Base-by-base conservation (phyloP, 2,888 invertebrate genomes). In the Microchrysa polita region DNA sequence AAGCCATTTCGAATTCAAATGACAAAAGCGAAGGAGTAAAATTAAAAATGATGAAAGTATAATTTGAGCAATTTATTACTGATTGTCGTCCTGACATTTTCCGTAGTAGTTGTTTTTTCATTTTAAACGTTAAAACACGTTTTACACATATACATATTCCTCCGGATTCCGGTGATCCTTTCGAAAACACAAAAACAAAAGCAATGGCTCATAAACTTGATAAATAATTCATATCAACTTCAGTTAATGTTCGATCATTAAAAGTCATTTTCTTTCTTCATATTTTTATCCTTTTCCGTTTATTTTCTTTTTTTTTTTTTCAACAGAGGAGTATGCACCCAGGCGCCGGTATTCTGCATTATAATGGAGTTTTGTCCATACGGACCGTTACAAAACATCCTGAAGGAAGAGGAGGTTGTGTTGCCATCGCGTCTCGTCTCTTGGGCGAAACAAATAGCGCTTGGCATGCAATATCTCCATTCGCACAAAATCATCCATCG, bases 291-390 rank as follows among this genome's bases (percentile, higher is more conserved):
- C n/a, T 23, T 34, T 55, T 18, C 23, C 67, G n/a, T 57, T 74
- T 84, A 79, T 34, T 65, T 77, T 61, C 61, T 55, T 71, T 72
- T 57, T 77, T 77, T 74, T 74, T 76, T 81, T 83, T 83, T 34
- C 7, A 34, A 57, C 86, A 93, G 93, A 82, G 99, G 98, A 65
- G 94, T 98, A 5, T 98, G 97, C 83, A 95, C 95, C 0, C 92
- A 94, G 82, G 90, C 94, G 5, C 96, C 97, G 0, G 93, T 93
- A 80, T 97, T 92, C 82, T 96, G 96, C 83, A 94, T 99, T 78
- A 91, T 99, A 73, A 99, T 99, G 99, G 99, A 99, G 83, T 99
- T 91, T 85, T 99, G 99, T 83, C 95, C 96, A 1, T 93, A 94
- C 80, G 98, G 98, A 1, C 95, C 97, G 22, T 87, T 99, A 57